Evolutionary conservation across 1,140 invertebrate species (phyloP).

Genomic region (Muscidifurax raptorellus): DNA sequence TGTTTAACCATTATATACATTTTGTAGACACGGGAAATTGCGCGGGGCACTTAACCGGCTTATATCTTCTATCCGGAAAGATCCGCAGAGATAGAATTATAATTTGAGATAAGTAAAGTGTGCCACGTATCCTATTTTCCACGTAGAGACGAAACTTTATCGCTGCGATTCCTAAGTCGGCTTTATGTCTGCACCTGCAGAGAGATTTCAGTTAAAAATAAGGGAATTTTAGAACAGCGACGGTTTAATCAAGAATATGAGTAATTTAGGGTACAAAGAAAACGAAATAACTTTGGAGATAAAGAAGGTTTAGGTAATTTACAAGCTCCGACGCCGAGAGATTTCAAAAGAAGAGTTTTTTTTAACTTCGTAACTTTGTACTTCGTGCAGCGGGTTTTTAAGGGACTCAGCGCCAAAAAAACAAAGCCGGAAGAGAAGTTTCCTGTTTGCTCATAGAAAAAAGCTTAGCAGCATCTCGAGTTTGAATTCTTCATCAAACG

Average conservation of each 20-base stretch:
- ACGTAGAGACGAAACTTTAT: slow-evolving; percentile 3
- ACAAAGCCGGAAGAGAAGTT: not conserved
- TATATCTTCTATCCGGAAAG: not conserved
- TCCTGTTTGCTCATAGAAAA: not conserved
- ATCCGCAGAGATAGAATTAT: not conserved
- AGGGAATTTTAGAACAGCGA: not conserved
- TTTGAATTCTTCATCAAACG: not conserved
- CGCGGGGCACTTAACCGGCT: not conserved
- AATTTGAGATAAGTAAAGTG: slow-evolving; percentile 27
- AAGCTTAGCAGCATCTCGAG: not conserved
- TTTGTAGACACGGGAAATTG: not conserved
- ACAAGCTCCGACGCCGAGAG: not conserved
- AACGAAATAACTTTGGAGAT: too few species aligned
- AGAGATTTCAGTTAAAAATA: not conserved
- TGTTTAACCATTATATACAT: not conserved
- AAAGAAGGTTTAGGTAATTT: too few species aligned
- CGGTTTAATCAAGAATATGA: not conserved
- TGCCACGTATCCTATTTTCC: slow-evolving; percentile 30
- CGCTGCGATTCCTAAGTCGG: slow-evolving; percentile 13
- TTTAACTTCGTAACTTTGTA: not conserved
- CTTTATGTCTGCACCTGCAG: not conserved
- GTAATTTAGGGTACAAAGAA: not conserved
- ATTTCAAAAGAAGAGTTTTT: not conserved
- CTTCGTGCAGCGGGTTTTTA: not conserved
- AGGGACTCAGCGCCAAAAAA: not conserved